Percentiles rank a stretch among this genome's conserved stretches.
These are phyloP conservation scores for Tenodera sinensis DNA, from an alignment of 2,888 invertebrate genomes.

Conservation along the genomic window DNA sequence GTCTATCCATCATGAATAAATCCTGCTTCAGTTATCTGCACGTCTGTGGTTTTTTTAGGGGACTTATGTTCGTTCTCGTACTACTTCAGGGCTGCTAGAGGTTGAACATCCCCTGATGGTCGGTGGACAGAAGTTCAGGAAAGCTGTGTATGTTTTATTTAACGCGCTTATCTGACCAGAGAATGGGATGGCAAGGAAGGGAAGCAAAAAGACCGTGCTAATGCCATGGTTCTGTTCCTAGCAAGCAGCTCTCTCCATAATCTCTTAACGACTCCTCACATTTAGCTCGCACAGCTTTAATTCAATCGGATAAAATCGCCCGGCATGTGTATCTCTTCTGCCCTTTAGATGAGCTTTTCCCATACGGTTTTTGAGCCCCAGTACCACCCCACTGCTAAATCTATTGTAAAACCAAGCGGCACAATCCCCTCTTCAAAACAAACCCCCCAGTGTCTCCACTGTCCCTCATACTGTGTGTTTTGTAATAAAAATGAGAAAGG, in stretches of 20 bases:
- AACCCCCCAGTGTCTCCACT: background rate
- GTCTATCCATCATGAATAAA: too few relatives aligned
- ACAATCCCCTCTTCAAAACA: background rate
- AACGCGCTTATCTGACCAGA: background rate
- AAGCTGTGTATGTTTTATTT: background rate
- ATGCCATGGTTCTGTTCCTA: background rate
- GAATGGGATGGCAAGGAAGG: background rate
- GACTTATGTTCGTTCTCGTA: too few relatives aligned
- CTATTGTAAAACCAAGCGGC: background rate
- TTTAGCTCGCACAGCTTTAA: background rate
- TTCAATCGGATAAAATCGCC: conserved; percentile 7
- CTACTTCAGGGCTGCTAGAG: background rate
- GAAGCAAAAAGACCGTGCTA: background rate
- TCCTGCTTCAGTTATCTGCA: too few relatives aligned
- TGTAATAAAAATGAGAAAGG: background rate
- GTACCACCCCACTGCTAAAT: background rate
- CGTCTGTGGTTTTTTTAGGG: too few relatives aligned
- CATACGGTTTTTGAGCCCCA: background rate
- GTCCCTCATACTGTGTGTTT: background rate
- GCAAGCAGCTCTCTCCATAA: background rate
- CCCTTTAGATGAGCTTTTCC: background rate
- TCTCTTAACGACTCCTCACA: background rate
- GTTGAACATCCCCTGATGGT: background rate
- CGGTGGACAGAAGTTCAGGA: too few relatives aligned
- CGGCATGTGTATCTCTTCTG: background rate